Conservation (phyloP, 2,888 invertebrate species). For the Lochmaea capreae region DNA sequence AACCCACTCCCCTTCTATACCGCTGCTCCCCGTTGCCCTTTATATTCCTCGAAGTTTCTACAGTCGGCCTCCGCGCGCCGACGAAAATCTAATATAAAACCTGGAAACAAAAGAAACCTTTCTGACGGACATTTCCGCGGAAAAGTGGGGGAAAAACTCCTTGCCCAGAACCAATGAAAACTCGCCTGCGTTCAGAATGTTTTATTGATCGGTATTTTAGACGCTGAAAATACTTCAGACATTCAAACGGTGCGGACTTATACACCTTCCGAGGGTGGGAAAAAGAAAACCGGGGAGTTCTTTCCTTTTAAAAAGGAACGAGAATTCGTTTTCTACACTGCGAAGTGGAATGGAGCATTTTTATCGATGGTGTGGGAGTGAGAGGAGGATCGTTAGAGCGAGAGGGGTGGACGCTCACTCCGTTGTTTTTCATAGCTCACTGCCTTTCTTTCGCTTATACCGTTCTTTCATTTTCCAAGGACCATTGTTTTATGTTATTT, state of each 20-base stretch:
- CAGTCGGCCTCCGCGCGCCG: constrained; percentile 51
- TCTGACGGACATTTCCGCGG: constrained; percentile 64
- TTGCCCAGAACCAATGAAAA: constrained; percentile 64
- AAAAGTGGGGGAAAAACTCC: constrained; percentile 65
- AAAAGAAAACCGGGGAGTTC: constrained; percentile 47
- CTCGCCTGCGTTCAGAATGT: constrained; percentile 63
- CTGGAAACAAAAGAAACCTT: constrained; percentile 65
- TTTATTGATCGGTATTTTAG: constrained; percentile 65
- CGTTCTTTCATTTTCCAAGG: constrained; percentile 51
- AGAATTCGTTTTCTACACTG: constrained; percentile 50
- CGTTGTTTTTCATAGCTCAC: constrained; percentile 45
- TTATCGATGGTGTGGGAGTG: constrained; percentile 46
- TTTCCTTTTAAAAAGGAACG: constrained; percentile 54
- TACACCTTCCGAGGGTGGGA: constrained; percentile 52
- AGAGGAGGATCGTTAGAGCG: constrained; percentile 25
- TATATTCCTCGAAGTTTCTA: constrained; percentile 47
- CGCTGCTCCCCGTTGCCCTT: constrained; percentile 43
- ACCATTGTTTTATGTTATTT: constrained; percentile 51
- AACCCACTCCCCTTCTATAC: constrained; percentile 23
- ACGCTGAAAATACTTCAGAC: constrained; percentile 62
- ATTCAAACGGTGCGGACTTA: constrained; percentile 54
- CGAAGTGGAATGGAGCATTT: constrained; percentile 54
- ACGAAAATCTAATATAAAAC: constrained; percentile 62
- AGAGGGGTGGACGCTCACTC: constrained; percentile 34
- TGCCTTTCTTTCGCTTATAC: constrained; percentile 46